Base-by-base conservation (phyloP, 2,113 vertebrate species). In the Speoplatyrhinus poulsoni region DNA sequence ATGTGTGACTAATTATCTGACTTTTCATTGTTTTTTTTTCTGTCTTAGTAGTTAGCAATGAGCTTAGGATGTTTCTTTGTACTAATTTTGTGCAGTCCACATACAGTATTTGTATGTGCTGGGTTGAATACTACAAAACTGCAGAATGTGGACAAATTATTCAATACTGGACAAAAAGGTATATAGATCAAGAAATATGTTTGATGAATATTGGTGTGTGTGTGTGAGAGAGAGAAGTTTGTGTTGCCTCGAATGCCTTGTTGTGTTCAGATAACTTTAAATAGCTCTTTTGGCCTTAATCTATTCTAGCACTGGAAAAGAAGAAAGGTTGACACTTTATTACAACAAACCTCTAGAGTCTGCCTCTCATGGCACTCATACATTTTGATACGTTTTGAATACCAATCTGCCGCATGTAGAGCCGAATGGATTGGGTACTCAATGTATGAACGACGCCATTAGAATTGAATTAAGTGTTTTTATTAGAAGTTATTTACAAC, bases 401-500 rank as follows among this genome's bases (percentile, higher is more conserved):
- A 65, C 56, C 67, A 70, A 72, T 73, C 46, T 63, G 15, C 36
- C 66, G 62, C 65, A 72, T 48, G 52, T 55, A 59, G 54, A 75
- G 69, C 48, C 15, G 71, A 54, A 69, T 69, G 60, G 62, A 65
- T 65, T 70, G 68, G 49, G 41, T 57, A 64, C 41, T 73, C 46
- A 62, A 19, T 70, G 70, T 60, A 75, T 48, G 63, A 73, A 73
- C 66, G 47, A 60, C 58, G 62, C 70, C 69, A 69, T 77, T 83
- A 70, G 68, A 65, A 16, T 70, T 73, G 67, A 85, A 77, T 65
- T 64, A 56, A 70, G 60, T 57, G 75, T 72, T 70, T 76, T 69
- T 82, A 72, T 77, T 16, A 80, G 73, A 76, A 80, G 32, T 41
- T 69, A 73, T 83, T 84, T 60, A 60, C 65, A 68, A 50, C 15